Evolutionary conservation across 2,797 vertebrate species (phyloP), one percentile per base, ranked within the genome.

Genomic region (Arrhamphus sclerolepis): DNA sequence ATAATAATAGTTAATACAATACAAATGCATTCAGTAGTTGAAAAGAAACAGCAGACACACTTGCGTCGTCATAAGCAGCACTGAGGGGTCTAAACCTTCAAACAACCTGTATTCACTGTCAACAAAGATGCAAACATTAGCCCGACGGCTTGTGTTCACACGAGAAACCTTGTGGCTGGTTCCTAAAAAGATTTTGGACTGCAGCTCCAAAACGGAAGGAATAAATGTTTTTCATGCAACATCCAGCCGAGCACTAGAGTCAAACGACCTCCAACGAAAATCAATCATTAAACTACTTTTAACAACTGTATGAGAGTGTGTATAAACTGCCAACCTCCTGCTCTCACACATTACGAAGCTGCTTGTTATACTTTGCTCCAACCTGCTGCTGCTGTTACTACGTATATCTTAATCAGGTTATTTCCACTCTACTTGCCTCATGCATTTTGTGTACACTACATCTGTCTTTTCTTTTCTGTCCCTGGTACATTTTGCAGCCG

Each of bases 401-500:
- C 46, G 41, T 44, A 47, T 31, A 50, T 69, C 75, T 66, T 51
- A 71, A 69, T 74, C 70, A 70, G 38, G 60, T 70, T 72, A 59
- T 80, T 82, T 76, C 59, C 61, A 46, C 66, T 73, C 47, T 49
- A 54, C 83, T 86, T 80, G 57, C 66, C 52, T 65, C 31, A 38
- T 68, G 67, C 51, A 68, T 75, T 82, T 70, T 80, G 62, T 76
- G 78, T 49, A 65, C 68, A 62, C 52, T 48, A 57, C 60, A 71
- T 83, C 21, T 54, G 56, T 74, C 46, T 65, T 42, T 63, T 68
- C 76, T 76, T 70, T 62, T 80, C 61, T 77, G 70, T 74, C 78
- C 79, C 76, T 76, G 71, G 56, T 66, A 61, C 64, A 70, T 61
- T 69, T 39, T 56, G 59, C 52, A 73, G 56, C 58, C 66, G 20